Evolutionary conservation across 2,113 vertebrate genomes (phyloP).

Genomic region (Antechinus flavipes): DNA sequence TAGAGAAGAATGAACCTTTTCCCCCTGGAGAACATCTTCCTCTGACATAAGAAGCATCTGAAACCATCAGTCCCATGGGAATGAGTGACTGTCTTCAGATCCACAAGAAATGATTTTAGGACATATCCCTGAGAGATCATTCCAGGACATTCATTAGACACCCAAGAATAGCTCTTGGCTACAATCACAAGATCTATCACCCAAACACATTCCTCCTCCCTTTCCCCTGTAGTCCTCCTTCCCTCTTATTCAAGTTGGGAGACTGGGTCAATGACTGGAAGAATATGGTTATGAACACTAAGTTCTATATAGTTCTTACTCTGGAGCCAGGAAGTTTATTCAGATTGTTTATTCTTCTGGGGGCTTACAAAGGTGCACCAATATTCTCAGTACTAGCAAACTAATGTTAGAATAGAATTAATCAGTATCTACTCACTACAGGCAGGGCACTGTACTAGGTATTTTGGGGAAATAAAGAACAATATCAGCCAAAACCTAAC

Average conservation of each 20-base stretch:
- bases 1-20: constrained; percentile 19
- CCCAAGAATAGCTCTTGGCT: constrained; percentile 86
- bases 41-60: constrained; percentile 50
- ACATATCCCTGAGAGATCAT: constrained; percentile 73
- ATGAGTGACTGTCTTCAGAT: constrained; percentile 75
- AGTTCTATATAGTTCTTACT: background rate
- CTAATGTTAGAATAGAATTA: background rate
- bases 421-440: background rate
- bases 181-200: constrained; percentile 80
- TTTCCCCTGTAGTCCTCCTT: constrained; percentile 26
- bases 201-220: constrained; percentile 59
- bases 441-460: background rate
- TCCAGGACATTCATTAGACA: constrained; percentile 84
- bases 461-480: constrained; percentile 12
- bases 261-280: background rate
- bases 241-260: constrained; percentile 11
- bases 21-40: constrained; percentile 4
- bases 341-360: background rate
- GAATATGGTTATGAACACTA: constrained; percentile 49
- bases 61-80: constrained; percentile 62
- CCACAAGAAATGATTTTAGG: constrained; percentile 80
- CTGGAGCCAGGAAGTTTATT: background rate
- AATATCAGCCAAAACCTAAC: constrained; percentile 15
- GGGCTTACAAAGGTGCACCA: background rate
- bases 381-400: background rate